phyloP scores from a whole-genome alignment of 2,888 invertebrate genomes.

The Tanaodytes sp. region DNA sequence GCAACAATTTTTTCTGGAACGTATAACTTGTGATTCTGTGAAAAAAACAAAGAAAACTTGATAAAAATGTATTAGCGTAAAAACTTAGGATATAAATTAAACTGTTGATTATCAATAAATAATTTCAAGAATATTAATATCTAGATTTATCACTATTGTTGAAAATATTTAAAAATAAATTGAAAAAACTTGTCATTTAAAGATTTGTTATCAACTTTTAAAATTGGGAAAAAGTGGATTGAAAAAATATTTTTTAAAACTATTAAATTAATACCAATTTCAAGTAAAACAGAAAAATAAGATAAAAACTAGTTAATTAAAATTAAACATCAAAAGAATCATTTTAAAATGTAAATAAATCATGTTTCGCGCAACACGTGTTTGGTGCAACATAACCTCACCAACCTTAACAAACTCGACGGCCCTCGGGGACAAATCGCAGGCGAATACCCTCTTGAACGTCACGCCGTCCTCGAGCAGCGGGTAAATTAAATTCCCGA shows the following conservation, averaged over 20 bases:
- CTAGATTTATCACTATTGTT: too few species aligned
- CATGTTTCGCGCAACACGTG: conserved; percentile 18
- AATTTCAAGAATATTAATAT: too few species aligned
- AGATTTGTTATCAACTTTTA: too few species aligned
- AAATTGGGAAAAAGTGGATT: too few species aligned
- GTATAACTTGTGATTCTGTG: conserved; percentile 76
- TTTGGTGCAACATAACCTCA: conserved; percentile 24
- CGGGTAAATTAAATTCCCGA: conserved; percentile 96
- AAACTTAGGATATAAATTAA: background rate
- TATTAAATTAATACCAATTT: too few species aligned
- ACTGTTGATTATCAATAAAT: background rate
- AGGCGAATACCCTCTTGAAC: conserved; percentile 82
- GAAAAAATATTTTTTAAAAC: too few species aligned
- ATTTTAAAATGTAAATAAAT: background rate
- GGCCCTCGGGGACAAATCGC: conserved; percentile 94
- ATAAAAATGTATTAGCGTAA: background rate
- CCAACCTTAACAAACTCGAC: conserved; percentile 86
- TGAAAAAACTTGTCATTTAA: too few species aligned
- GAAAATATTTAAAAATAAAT: too few species aligned
- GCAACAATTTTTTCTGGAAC: conserved; percentile 79
- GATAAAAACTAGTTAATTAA: background rate
- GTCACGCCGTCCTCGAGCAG: conserved; percentile 83
- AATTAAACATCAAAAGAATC: background rate
- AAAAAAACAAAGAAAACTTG: conserved; percentile 13
- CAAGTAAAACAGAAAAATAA: conserved; percentile 2